Evolutionary conservation across 1,140 invertebrate genomes (phyloP).

Genomic region (Ooceraea biroi): DNA sequence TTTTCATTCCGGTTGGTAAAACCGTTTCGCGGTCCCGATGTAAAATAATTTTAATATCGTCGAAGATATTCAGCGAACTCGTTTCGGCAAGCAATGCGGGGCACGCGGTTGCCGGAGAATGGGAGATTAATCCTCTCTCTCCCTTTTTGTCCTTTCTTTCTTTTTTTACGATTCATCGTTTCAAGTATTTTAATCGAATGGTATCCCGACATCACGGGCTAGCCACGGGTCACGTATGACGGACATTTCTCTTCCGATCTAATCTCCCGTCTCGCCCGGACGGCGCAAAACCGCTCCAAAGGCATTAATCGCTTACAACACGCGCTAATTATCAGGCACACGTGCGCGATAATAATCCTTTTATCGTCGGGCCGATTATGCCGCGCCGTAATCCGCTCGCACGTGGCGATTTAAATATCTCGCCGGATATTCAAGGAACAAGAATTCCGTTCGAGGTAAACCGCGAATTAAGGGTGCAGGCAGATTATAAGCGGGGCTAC

Average conservation of each 20-base stretch:
- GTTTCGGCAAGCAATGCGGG: constrained; percentile 5
- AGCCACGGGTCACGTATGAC: no score
- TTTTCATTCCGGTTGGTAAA: constrained; percentile 23
- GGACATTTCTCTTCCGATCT: constrained; percentile 21
- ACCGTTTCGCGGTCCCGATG: constrained; percentile 10
- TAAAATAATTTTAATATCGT: constrained; percentile 62
- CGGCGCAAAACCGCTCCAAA: constrained; percentile 40
- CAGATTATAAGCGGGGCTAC: constrained; percentile 36
- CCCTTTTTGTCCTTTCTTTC: constrained; percentile 9
- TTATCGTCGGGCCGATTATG: constrained; percentile 35
- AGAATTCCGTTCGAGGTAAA: constrained; percentile 28
- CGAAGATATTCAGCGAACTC: constrained; percentile 59
- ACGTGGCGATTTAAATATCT: constrained; percentile 43
- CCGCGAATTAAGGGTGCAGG: constrained; percentile 22
- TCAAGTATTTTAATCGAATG: constrained; percentile 60
- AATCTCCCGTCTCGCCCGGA: constrained; percentile 25
- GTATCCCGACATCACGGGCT: constrained; percentile 31
- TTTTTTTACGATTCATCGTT: background rate
- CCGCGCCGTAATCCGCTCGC: background rate
- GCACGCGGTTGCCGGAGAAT: constrained; percentile 21
- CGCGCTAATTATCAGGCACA: constrained; percentile 42
- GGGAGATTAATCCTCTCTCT: background rate
- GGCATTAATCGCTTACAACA: constrained; percentile 39
- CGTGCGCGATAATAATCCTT: constrained; percentile 43
- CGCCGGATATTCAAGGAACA: constrained; percentile 28